Conservation (phyloP, 2,888 invertebrate genomes). For the Micropterix aruncella region DNA sequence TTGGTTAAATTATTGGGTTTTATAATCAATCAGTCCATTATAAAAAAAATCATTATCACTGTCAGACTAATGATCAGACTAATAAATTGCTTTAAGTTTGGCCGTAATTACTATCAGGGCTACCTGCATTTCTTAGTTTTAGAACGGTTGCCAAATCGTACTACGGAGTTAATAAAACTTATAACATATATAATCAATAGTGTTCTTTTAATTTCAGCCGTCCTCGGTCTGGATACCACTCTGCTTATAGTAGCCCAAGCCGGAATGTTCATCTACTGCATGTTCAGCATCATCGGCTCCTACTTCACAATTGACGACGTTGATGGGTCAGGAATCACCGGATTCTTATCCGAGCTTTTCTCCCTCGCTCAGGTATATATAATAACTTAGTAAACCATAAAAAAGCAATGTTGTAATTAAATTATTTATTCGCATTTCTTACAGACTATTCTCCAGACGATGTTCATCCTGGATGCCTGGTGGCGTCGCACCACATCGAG, state of each 20-base stretch:
- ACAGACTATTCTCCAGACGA: constrained; percentile 60
- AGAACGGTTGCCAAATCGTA: too few species aligned
- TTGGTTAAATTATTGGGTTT: too few species aligned
- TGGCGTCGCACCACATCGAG: constrained; percentile 61
- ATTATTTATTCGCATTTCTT: constrained; percentile 10
- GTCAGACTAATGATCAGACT: too few species aligned
- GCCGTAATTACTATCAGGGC: too few species aligned
- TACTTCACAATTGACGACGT: constrained; percentile 42
- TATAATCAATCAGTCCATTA: too few species aligned
- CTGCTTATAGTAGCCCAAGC: constrained; percentile 76
- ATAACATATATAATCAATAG: too few species aligned
- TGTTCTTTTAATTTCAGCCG: too few species aligned
- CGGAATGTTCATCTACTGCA: constrained; percentile 77
- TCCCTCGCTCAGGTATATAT: constrained; percentile 49
- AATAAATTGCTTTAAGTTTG: too few species aligned
- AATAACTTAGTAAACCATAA: too few species aligned
- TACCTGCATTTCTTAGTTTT: too few species aligned
- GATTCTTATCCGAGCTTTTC: constrained; percentile 58
- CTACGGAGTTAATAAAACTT: too few species aligned
- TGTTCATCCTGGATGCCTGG: constrained; percentile 62
- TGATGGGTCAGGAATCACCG: constrained; percentile 42
- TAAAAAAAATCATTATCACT: too few species aligned
- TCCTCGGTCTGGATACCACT: constrained; percentile 56
- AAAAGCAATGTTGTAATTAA: neutral
- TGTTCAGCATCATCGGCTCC: constrained; percentile 75